These are phyloP conservation scores for Mesorhabditis sp. DNA, from an alignment of 2,888 invertebrate genomes.

Conservation along the genomic window DNA sequence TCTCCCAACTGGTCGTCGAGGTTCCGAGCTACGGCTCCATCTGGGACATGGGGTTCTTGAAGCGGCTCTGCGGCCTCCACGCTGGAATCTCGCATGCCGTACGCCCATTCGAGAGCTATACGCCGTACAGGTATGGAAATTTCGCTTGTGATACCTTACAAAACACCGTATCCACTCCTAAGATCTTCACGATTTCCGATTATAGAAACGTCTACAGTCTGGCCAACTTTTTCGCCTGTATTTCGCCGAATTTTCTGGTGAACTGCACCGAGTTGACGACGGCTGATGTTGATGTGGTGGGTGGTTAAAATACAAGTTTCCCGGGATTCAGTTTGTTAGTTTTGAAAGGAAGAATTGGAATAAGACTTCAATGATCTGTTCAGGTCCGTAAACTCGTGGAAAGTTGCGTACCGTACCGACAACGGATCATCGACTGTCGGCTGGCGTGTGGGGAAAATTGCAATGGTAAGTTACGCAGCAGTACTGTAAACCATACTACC, in stretches of 20 bases:
- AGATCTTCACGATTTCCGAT: background rate
- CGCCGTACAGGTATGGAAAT: slow-evolving; percentile 21
- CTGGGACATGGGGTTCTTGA: slow-evolving; percentile 37
- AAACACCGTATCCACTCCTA: too few relatives aligned
- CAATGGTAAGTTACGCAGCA: slow-evolving; percentile 10
- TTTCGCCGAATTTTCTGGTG: slow-evolving; percentile 43
- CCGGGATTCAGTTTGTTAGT: background rate
- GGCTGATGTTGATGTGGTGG: slow-evolving; percentile 11
- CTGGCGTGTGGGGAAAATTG: slow-evolving; percentile 21
- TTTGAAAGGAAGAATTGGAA: slow-evolving; percentile 17
- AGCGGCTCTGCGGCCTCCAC: slow-evolving; percentile 44
- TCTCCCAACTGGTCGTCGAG: slow-evolving; percentile 49
- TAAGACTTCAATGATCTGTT: slow-evolving; percentile 16
- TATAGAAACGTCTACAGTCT: slow-evolving; percentile 44
- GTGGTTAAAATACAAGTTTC: background rate
- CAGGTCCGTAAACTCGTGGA: slow-evolving; percentile 32
- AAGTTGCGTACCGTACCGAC: slow-evolving; percentile 32
- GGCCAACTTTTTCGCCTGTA: slow-evolving; percentile 47
- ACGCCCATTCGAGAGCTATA: slow-evolving; percentile 32
- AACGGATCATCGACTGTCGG: slow-evolving; percentile 38
- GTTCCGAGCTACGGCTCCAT: slow-evolving; percentile 36
- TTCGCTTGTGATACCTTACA: too few relatives aligned
- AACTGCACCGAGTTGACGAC: slow-evolving; percentile 45
- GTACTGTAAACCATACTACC: too few relatives aligned
- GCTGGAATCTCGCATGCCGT: slow-evolving; percentile 27